Conservation (phyloP, 2,888 invertebrate genomes). For the Athrips mouffetella region DNA sequence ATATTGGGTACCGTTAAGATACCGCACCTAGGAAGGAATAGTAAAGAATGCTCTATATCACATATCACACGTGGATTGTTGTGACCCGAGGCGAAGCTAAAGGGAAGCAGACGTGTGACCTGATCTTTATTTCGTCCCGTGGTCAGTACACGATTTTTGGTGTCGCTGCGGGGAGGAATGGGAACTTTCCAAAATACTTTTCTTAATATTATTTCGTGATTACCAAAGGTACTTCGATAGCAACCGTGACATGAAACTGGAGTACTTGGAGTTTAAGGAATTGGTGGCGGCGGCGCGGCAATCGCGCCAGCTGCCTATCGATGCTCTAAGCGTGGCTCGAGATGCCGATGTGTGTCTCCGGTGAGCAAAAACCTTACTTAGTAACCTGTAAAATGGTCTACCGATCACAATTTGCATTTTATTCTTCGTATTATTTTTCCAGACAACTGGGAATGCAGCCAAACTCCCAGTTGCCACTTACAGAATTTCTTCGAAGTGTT, state of each 20-base stretch:
- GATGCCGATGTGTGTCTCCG: constrained; percentile 70
- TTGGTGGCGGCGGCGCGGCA: constrained; percentile 76
- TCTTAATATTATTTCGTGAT: too few species aligned
- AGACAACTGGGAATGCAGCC: constrained; percentile 57
- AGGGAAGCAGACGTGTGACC: too few species aligned
- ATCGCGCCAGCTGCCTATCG: constrained; percentile 70
- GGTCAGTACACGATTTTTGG: too few species aligned
- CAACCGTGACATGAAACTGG: constrained; percentile 72
- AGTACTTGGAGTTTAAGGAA: constrained; percentile 78
- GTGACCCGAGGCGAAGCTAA: too few species aligned
- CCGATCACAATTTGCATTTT: too few species aligned
- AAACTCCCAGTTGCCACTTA: constrained; percentile 45
- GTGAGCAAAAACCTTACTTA: constrained; percentile 26
- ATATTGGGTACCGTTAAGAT: too few species aligned
- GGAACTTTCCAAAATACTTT: too few species aligned
- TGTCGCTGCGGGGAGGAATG: too few species aligned
- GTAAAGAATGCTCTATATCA: too few species aligned
- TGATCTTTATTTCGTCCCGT: too few species aligned
- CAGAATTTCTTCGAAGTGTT: constrained; percentile 80
- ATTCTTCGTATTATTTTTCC: constrained; percentile 14
- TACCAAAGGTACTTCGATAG: constrained; percentile 80
- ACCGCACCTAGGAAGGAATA: too few species aligned
- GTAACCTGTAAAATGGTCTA: not conserved
- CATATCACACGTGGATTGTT: too few species aligned
- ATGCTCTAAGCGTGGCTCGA: constrained; percentile 71